Evolutionary conservation across 2,797 vertebrate species (phyloP), one percentile per base, ranked within the genome.

Genomic region (Choloepus didactylus): DNA sequence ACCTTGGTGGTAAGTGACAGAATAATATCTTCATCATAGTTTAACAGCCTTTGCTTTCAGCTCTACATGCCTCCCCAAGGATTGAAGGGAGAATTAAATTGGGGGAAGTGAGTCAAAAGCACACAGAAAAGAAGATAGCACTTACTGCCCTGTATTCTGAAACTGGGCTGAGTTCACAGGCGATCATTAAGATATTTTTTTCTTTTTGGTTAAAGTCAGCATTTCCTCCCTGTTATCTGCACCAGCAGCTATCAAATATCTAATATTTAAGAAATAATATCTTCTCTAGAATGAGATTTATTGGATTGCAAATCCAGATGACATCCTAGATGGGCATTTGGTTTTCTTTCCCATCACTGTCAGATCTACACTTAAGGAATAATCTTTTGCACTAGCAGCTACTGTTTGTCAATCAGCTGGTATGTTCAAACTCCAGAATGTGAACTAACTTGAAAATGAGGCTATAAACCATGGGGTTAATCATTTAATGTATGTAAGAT

Each of bases 191-290:
- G 51, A 56, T 83, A 8, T 83, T 89, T 94, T 88, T 94, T 89
- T 46, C 87, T 92, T 88, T 94, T 89, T 46, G 41, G 29, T 66
- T 85, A 44, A 84, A 89, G 60, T 95, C 81, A 92, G 41, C 83
- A 81, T 56, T 62, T 35, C 21, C 15, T 8, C 9, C 18, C 56
- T 6, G 27, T 77, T 49, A 82, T 59, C 35, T 38, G 9, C 67
- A 93, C 29, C 56, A 69, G 35, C 75, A 79, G 31, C 64, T 80
- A 87, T 82, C 6, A 38, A 41, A 89, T 87, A 8, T 87, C 60
- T 83, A 81, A 25, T 67, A 49, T 92, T 89, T 94, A 59, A n/a
- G 56, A 93, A 94, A 70, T 66, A 59, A 15, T 62, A 69, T 80
- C 60, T 85, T 67, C 51, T 70, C 38, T 90, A 54, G 60, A 93